Base-by-base conservation (phyloP, 2,888 invertebrate species). In the Catocala sponsa region DNA sequence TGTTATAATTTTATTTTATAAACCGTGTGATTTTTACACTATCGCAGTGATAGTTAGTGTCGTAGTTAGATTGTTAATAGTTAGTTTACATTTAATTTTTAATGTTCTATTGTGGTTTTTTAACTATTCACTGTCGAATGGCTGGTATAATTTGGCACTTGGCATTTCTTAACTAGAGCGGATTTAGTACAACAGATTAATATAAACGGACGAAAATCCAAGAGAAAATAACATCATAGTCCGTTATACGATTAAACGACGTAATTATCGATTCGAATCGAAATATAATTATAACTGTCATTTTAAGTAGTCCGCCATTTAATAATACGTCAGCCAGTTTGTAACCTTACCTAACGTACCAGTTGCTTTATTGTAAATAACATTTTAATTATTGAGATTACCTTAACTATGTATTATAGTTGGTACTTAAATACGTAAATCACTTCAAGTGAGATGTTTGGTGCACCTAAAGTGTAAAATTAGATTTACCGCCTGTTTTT, bases 21-120 rank as follows among this genome's bases (percentile, higher is more conserved):
- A 91, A 84, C 90, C 89, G 83, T 91, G 89, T 84, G 91, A 93
- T 87, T 69, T 84, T 50, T 90, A 91, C 84, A 90, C 92, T 70
- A 76, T 89, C 75, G 87, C 91, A 87, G 89, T 92, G 89, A 86
- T 93, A 88, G 80, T 87, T 83, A 86, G 90, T 86, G 73, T 91
- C 78, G 73, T 91, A 85, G 68, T 91, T 85, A 89, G 87, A 82
- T 82, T 87, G 80, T 84, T 90, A 70, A 80, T 92, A 81, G 84
- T 89, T 81, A 90, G 81, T 78, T 65, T 91, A 81, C 74, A 76
- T 81, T 71, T 88, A 81, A 75, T 89, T 85, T 89, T 84, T 82
- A 88, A 87, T 78, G 74, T 85, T 84, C 82, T 86, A 80, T 74
- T 81, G 79, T 80, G 78, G 80, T 81, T 73, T 73, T 74, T 77